Percentiles rank a stretch among this genome's conserved stretches.
Conservation (phyloP, 2,888 invertebrate species). For the Lymantria dispar region DNA sequence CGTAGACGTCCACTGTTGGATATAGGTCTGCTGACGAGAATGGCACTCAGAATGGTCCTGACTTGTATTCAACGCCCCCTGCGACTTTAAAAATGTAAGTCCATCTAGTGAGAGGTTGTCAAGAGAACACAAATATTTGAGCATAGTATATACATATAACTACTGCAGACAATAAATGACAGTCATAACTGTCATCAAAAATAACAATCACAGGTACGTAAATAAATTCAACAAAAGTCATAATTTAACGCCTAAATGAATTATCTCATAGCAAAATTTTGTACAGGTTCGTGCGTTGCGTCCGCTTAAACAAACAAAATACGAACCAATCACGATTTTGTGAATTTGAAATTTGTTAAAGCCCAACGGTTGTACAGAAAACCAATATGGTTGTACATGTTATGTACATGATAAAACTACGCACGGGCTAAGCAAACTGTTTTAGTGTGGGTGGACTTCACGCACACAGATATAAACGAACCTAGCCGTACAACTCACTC, state of each 20-base stretch:
- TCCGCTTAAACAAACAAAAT: slow-evolving; percentile 77
- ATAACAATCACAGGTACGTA: slow-evolving; percentile 47
- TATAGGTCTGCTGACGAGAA: too few relatives aligned
- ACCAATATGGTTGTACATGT: slow-evolving; percentile 71
- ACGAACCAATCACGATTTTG: slow-evolving; percentile 79
- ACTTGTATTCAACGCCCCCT: too few relatives aligned
- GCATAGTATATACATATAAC: not conserved
- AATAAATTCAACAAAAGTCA: slow-evolving; percentile 70
- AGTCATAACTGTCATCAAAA: slow-evolving; percentile 23
- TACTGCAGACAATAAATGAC: not conserved
- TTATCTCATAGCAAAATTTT: slow-evolving; percentile 66
- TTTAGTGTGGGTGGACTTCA: slow-evolving; percentile 47
- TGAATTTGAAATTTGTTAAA: slow-evolving; percentile 81
- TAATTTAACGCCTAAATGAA: slow-evolving; percentile 73
- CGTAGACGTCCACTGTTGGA: too few relatives aligned
- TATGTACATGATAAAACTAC: slow-evolving; percentile 66
- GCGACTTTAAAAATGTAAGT: too few relatives aligned
- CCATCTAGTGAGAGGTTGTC: too few relatives aligned
- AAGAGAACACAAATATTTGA: too few relatives aligned
- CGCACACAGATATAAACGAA: slow-evolving; percentile 32
- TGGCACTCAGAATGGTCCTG: too few relatives aligned
- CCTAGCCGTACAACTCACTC: slow-evolving; percentile 60
- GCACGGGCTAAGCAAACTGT: slow-evolving; percentile 74
- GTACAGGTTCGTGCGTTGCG: slow-evolving; percentile 53
- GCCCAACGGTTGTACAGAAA: slow-evolving; percentile 74